Conservation (phyloP, 2,888 invertebrate species). For the Trissoscelio sp. region DNA sequence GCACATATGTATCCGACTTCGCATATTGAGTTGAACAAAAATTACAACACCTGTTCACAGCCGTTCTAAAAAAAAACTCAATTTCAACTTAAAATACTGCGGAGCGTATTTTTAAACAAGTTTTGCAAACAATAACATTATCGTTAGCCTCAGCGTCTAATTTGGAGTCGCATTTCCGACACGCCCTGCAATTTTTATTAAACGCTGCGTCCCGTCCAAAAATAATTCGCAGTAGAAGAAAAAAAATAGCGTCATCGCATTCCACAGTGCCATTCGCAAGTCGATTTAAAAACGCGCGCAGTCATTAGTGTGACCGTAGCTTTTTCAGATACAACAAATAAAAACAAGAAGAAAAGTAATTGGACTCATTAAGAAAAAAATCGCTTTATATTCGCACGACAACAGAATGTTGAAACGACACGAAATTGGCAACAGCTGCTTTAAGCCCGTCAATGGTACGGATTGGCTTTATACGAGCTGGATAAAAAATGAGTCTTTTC, state of each 20-base stretch:
- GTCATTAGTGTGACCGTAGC: conserved; percentile 31
- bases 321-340: conserved; percentile 23
- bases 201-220: conserved; percentile 12
- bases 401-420: conserved; percentile 25
- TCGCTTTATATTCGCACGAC: conserved; percentile 34
- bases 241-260: conserved; percentile 6
- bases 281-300: conserved; percentile 44
- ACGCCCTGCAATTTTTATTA: conserved; percentile 35
- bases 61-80: conserved; percentile 13
- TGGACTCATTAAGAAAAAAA: conserved; percentile 58
- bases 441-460: conserved; percentile 33
- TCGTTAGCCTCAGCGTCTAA: conserved; percentile 31
- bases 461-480: conserved; percentile 26
- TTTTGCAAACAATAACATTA: conserved; percentile 33
- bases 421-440: conserved; percentile 62
- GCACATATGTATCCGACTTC: not conserved
- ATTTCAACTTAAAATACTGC: not conserved
- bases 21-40: conserved; percentile 12
- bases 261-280: conserved; percentile 15
- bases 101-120: conserved; percentile 17
- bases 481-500: conserved; percentile 45
- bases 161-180: conserved; percentile 13
- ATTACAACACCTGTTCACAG: conserved; percentile 21
- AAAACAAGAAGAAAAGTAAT: conserved; percentile 43
- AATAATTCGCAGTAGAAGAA: conserved; percentile 23